Conservation (phyloP, 2,797 vertebrate species). For the Scyliorhinus canicula region DNA sequence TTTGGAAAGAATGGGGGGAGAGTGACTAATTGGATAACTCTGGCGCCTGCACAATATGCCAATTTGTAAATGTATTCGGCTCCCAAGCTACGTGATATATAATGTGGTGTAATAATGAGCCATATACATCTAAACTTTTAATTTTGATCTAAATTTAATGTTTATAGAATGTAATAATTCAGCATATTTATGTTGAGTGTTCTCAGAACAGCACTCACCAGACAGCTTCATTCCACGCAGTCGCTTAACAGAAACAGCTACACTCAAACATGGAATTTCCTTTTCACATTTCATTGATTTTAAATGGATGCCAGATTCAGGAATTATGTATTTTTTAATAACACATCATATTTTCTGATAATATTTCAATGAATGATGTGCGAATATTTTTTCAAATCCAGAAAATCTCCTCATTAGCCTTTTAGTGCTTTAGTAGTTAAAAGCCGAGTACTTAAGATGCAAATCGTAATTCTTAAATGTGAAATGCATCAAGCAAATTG, state of each 20-base stretch:
- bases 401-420: not conserved
- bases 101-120: not conserved
- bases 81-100: not conserved
- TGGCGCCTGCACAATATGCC: too few species aligned
- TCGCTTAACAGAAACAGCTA: not conserved
- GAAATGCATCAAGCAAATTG: conserved; percentile 12
- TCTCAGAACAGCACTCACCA: not conserved
- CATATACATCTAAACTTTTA: not conserved
- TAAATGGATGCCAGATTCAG: not conserved
- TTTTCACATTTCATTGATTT: not conserved
- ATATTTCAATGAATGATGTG: not conserved
- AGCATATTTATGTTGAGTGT: not conserved
- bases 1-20: too few species aligned
- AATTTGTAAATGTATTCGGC: not conserved
- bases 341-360: not conserved
- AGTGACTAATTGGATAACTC: too few species aligned
- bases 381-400: not conserved
- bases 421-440: conserved; percentile 27
- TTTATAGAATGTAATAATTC: not conserved
- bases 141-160: not conserved
- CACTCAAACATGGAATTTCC: not conserved
- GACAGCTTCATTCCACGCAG: not conserved
- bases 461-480: conserved; percentile 8
- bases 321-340: conserved; percentile 19
- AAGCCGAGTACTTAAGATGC: not conserved